A percentile compares a stretch with the other conserved stretches of the same genome.
These are phyloP conservation scores for Drosophila imparisetae DNA, from an alignment of 2,888 invertebrate genomes.

Conservation along the genomic window DNA sequence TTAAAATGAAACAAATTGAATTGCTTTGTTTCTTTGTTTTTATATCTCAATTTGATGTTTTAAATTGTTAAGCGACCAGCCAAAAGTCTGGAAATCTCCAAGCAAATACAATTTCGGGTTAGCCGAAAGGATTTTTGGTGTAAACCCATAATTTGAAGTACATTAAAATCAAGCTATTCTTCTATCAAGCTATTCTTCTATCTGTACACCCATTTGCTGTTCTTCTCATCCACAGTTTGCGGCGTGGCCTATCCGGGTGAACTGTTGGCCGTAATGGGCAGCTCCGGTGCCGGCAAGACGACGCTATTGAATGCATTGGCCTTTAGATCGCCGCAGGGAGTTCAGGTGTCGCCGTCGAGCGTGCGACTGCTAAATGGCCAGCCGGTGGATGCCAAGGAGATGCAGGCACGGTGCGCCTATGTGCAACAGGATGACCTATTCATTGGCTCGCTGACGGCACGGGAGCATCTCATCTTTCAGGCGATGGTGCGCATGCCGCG, in stretches of 20 bases:
- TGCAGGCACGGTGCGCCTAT: conserved; percentile 93
- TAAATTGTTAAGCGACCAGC: not conserved
- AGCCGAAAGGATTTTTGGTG: not conserved
- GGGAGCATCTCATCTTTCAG: conserved; percentile 95
- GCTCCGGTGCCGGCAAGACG: conserved; percentile 97
- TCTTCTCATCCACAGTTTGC: conserved; percentile 86
- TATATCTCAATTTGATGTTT: not conserved
- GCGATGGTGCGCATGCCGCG: conserved; percentile 94
- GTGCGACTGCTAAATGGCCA: conserved; percentile 90
- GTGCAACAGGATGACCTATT: conserved; percentile 98
- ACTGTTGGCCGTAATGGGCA: conserved; percentile 94
- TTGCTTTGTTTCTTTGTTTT: not conserved
- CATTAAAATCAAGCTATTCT: not conserved
- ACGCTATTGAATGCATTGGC: conserved; percentile 96
- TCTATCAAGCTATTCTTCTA: not conserved
- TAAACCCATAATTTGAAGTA: not conserved
- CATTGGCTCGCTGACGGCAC: conserved; percentile 94
- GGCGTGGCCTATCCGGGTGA: conserved; percentile 95
- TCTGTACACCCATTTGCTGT: not conserved
- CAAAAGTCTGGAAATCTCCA: not conserved
- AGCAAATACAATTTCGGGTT: not conserved
- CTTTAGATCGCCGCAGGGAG: conserved; percentile 90
- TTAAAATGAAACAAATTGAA: not conserved
- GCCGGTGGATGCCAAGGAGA: conserved; percentile 89
- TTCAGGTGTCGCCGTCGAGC: conserved; percentile 87